Evolutionary conservation across 2,113 vertebrate species (phyloP).

Genomic region (Egretta garzetta): DNA sequence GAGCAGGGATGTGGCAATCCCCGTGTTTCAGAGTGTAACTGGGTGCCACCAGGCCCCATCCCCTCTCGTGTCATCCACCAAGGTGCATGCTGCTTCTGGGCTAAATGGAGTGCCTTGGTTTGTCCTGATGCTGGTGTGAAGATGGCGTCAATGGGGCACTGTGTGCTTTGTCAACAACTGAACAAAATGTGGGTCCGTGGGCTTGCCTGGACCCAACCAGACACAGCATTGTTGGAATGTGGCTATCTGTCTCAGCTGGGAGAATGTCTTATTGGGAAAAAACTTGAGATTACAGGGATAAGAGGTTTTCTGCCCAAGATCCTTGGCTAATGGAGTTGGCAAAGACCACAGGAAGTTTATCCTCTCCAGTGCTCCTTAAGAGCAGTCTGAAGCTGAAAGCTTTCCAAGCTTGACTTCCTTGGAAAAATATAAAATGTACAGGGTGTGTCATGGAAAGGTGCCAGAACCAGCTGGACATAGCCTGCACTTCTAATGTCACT

Average conservation of each 20-base stretch:
- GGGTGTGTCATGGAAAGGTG: background rate
- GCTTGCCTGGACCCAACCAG: background rate
- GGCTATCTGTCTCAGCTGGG: rapidly evolving
- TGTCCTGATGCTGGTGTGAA: rapidly evolving
- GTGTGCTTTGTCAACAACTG: rapidly evolving
- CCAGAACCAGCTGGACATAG: background rate
- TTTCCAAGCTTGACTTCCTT: background rate
- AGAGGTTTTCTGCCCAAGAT: background rate
- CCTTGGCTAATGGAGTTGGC: background rate
- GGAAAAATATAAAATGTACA: background rate
- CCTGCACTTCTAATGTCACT: background rate
- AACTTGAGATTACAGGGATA: background rate
- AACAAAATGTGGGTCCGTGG: rapidly evolving
- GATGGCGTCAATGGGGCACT: rapidly evolving
- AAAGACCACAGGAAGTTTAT: background rate
- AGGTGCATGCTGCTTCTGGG: rapidly evolving
- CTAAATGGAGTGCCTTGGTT: too few relatives aligned
- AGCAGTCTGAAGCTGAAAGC: background rate
- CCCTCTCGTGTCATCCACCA: rapidly evolving
- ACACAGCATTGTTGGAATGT: rapidly evolving
- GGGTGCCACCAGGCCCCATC: background rate
- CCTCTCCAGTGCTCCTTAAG: background rate
- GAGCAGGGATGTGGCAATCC: rapidly evolving
- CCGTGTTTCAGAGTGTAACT: rapidly evolving
- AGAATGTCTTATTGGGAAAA: rapidly evolving